Evolutionary conservation across 1,140 invertebrate genomes (phyloP).

Genomic region (Batillaria attramentaria): DNA sequence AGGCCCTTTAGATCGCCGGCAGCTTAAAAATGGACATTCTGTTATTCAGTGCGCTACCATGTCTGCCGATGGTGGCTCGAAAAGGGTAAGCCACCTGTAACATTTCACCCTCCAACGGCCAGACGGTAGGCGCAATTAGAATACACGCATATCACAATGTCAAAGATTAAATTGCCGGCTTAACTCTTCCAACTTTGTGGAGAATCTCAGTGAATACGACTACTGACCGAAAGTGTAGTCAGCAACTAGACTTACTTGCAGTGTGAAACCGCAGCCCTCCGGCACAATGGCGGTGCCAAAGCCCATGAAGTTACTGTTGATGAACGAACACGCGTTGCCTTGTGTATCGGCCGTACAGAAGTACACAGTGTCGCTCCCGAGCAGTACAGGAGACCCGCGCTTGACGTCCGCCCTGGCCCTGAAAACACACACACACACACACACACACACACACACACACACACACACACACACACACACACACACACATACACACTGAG

Average conservation of each 20-base stretch:
- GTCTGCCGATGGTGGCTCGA: too few relatives aligned
- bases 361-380: constrained; percentile 69
- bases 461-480: constrained; percentile 17
- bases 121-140: too few relatives aligned
- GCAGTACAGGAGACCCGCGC: not conserved
- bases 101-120: too few relatives aligned
- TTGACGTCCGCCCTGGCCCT: constrained; percentile 22
- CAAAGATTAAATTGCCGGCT: too few relatives aligned
- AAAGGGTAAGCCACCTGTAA: too few relatives aligned
- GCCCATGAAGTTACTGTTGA: constrained; percentile 70
- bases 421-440: not conserved
- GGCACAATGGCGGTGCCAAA: constrained; percentile 73
- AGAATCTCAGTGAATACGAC: too few relatives aligned
- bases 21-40: too few relatives aligned
- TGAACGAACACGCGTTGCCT: constrained; percentile 72
- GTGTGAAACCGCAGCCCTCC: constrained; percentile 70
- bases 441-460: not conserved
- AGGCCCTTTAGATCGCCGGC: too few relatives aligned
- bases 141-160: too few relatives aligned
- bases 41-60: too few relatives aligned
- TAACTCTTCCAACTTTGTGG: too few relatives aligned
- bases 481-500: not conserved
- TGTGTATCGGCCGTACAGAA: constrained; percentile 69
- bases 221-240: too few relatives aligned
- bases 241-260: constrained; percentile 61